These are phyloP conservation scores for Ditula angustiorana DNA, from an alignment of 2,888 invertebrate species.

Conservation along the genomic window DNA sequence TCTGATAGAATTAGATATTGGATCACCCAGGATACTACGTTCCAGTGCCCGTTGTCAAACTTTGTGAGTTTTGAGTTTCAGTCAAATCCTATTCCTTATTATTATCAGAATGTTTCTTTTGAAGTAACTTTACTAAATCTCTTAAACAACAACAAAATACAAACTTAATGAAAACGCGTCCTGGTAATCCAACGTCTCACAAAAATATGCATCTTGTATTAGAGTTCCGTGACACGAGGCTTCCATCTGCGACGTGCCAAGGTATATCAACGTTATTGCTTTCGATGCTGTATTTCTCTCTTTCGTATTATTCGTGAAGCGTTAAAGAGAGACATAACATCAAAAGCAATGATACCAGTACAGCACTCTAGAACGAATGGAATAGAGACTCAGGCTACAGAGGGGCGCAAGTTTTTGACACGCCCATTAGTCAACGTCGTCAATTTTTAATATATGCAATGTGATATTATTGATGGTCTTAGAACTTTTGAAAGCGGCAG, in stretches of 20 bases:
- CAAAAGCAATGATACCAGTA: not conserved
- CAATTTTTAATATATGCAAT: slow-evolving; percentile 10
- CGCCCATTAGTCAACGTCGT: slow-evolving; percentile 23
- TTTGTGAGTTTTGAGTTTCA: not conserved
- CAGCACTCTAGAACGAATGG: not conserved
- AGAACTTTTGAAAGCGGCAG: not conserved
- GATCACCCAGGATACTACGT: too few species aligned
- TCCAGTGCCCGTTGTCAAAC: too few species aligned
- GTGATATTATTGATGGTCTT: slow-evolving; percentile 9
- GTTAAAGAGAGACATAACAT: not conserved
- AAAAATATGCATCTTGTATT: slow-evolving; percentile 8
- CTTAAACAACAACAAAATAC: slow-evolving; percentile 66
- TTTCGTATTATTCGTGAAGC: not conserved
- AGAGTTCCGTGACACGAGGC: not conserved
- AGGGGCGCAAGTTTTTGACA: slow-evolving; percentile 15
- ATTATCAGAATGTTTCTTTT: slow-evolving; percentile 7
- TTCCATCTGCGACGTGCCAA: not conserved
- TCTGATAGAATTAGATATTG: too few species aligned
- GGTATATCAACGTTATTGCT: not conserved
- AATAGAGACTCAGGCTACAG: not conserved
- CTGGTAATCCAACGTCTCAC: slow-evolving; percentile 60
- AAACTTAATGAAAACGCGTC: slow-evolving; percentile 58
- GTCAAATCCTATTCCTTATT: slow-evolving; percentile 2
- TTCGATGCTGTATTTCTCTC: not conserved
- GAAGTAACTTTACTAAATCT: slow-evolving; percentile 54